Percentiles rank a stretch among this genome's conserved stretches.
These are phyloP conservation scores for Sipunculus nudus DNA, from an alignment of 2,888 invertebrate species.

Conservation along the genomic window DNA sequence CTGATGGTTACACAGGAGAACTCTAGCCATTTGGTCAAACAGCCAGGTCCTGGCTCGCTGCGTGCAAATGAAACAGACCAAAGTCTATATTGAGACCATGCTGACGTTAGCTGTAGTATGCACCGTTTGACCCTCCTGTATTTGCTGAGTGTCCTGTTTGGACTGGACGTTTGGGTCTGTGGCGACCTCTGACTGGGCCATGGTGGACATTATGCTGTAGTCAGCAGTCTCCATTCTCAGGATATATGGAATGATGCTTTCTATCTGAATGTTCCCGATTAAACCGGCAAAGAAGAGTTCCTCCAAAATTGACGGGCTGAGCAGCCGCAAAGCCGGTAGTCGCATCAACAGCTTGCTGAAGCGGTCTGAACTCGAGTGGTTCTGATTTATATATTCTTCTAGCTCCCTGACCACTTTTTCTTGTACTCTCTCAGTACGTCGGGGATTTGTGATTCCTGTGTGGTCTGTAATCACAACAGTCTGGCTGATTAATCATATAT, in stretches of 20 bases:
- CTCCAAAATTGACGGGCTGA: slow-evolving; percentile 85
- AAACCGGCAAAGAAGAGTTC: slow-evolving; percentile 93
- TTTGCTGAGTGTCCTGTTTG: too few species aligned
- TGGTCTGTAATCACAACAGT: slow-evolving; percentile 69
- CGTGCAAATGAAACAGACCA: too few species aligned
- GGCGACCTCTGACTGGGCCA: too few species aligned
- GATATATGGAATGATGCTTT: slow-evolving; percentile 92
- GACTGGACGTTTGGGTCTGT: too few species aligned
- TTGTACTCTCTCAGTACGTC: slow-evolving; percentile 73
- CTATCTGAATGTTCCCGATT: slow-evolving; percentile 92
- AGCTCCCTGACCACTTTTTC: slow-evolving; percentile 74
- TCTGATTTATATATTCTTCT: slow-evolving; percentile 52
- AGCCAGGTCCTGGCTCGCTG: too few species aligned
- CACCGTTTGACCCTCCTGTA: too few species aligned
- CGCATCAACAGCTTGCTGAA: slow-evolving; percentile 85
- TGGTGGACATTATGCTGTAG: slow-evolving; percentile 60
- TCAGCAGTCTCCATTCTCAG: slow-evolving; percentile 73
- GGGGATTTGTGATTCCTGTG: slow-evolving; percentile 68
- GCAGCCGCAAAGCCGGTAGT: slow-evolving; percentile 64
- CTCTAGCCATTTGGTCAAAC: too few species aligned
- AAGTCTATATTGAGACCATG: too few species aligned
- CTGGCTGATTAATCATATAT: not conserved
- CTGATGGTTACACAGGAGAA: too few species aligned
- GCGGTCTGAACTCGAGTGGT: slow-evolving; percentile 78
- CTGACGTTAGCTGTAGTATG: too few species aligned